A percentile compares a stretch with the other conserved stretches of the same genome.
These are phyloP conservation scores for Tokudaia muenninki DNA, from an alignment of 2,797 vertebrate genomes.

Conservation along the genomic window DNA sequence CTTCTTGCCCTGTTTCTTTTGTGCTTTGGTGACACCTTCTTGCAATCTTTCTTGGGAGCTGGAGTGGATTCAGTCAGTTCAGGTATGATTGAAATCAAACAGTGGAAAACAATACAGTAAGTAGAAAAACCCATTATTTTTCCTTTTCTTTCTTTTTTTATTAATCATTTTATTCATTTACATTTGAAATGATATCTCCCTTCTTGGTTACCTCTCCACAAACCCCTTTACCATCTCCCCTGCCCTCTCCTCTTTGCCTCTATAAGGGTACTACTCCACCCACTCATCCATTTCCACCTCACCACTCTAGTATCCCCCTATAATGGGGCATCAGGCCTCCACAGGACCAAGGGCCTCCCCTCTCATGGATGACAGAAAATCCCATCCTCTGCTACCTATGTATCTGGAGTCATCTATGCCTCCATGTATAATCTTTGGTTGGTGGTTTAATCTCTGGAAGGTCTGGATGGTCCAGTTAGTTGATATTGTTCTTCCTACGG, in stretches of 20 bases:
- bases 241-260: not conserved
- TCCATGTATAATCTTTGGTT: not conserved
- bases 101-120: accelerated
- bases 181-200: too few relatives aligned
- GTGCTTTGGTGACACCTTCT: constrained; percentile 91
- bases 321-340: not conserved
- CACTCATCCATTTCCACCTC: not conserved
- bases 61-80: constrained; percentile 90
- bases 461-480: accelerated
- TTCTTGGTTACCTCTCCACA: too few relatives aligned
- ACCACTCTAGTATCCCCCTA: not conserved
- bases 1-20: constrained; percentile 91
- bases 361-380: not conserved
- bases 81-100: constrained; percentile 74
- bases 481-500: not conserved
- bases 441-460: not conserved
- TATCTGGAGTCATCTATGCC: not conserved
- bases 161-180: too few relatives aligned
- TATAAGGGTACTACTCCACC: too few relatives aligned
- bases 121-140: not conserved
- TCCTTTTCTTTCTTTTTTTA: too few relatives aligned
- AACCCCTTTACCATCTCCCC: too few relatives aligned
- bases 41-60: constrained; percentile 90
- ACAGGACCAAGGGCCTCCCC: not conserved
- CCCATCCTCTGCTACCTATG: not conserved